Evolutionary conservation across 2,888 invertebrate genomes (phyloP).

Genomic region (Limulus polyphemus): DNA sequence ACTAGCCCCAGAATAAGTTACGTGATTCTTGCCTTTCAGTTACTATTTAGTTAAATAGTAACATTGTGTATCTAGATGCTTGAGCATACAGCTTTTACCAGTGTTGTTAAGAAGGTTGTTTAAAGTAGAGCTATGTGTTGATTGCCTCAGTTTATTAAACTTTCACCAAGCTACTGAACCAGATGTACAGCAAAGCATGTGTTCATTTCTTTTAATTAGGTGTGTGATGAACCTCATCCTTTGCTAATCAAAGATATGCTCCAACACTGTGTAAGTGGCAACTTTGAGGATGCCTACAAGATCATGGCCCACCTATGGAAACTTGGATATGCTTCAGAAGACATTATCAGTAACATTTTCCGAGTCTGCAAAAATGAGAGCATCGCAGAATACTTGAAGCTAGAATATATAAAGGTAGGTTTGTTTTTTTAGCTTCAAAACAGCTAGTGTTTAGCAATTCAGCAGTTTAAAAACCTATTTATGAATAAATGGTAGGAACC

Average conservation of each 20-base stretch:
- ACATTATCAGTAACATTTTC: conserved; percentile 89
- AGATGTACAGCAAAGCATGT: conserved; percentile 3
- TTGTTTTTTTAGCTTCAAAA: conserved; percentile 1
- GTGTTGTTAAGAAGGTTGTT: no score
- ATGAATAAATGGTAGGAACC: no score
- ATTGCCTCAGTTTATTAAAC: no score
- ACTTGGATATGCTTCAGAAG: conserved; percentile 91
- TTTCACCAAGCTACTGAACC: no score
- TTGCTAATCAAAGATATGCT: conserved; percentile 83
- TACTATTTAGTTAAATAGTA: no score
- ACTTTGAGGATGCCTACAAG: conserved; percentile 75
- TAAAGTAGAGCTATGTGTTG: no score
- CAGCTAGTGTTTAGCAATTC: neutral
- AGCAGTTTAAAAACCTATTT: no score
- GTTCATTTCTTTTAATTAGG: conserved; percentile 39
- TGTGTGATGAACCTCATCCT: conserved; percentile 98
- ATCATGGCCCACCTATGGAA: conserved; percentile 78
- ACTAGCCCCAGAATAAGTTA: no score
- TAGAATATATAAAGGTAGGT: conserved; percentile 64
- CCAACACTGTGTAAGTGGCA: conserved; percentile 58
- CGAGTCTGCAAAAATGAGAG: conserved; percentile 73
- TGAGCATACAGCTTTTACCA: no score
- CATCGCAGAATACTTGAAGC: conserved; percentile 63
- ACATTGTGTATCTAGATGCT: no score
- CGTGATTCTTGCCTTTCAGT: no score